Conservation (phyloP, 2,797 vertebrate species). For the Pseudomugil tenellus region DNA sequence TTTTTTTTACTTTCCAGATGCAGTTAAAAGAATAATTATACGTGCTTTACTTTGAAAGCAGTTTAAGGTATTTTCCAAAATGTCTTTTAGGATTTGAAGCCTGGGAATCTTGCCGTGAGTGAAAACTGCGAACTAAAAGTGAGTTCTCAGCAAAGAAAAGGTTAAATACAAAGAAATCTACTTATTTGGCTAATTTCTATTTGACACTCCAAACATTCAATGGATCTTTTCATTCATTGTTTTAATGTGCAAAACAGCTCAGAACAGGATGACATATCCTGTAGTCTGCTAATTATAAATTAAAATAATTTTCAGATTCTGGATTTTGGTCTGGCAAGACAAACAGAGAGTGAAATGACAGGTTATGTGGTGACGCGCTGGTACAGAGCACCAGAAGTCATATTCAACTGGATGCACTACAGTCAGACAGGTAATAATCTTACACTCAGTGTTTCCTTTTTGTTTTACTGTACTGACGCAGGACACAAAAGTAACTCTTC, state of each 20-base stretch:
- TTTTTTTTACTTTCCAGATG: background rate
- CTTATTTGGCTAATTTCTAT: too few relatives aligned
- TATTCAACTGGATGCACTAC: slow-evolving; percentile 90
- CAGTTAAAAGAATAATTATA: background rate
- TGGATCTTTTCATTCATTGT: too few relatives aligned
- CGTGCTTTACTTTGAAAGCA: background rate
- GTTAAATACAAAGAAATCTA: too few relatives aligned
- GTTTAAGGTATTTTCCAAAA: background rate
- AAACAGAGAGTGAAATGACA: slow-evolving; percentile 86
- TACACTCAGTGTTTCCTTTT: background rate
- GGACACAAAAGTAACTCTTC: background rate
- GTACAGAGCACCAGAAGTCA: slow-evolving; percentile 87
- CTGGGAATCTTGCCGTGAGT: slow-evolving; percentile 85
- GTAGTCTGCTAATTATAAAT: background rate
- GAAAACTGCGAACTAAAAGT: slow-evolving; percentile 90
- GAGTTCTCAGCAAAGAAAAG: slow-evolving; percentile 8
- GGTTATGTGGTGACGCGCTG: slow-evolving; percentile 88
- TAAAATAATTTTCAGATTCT: slow-evolving; percentile 76
- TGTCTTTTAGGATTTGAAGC: slow-evolving; percentile 84
- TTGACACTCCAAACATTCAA: too few relatives aligned
- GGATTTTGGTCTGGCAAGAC: slow-evolving; percentile 87
- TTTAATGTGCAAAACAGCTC: too few relatives aligned
- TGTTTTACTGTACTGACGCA: background rate
- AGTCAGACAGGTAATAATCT: slow-evolving; percentile 81
- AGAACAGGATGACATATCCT: background rate